Percentiles rank a stretch among this genome's conserved stretches.
phyloP scores from a whole-genome alignment of 37 sponge, comb jelly and placozoan species.

The Beroe forskalii region DNA sequence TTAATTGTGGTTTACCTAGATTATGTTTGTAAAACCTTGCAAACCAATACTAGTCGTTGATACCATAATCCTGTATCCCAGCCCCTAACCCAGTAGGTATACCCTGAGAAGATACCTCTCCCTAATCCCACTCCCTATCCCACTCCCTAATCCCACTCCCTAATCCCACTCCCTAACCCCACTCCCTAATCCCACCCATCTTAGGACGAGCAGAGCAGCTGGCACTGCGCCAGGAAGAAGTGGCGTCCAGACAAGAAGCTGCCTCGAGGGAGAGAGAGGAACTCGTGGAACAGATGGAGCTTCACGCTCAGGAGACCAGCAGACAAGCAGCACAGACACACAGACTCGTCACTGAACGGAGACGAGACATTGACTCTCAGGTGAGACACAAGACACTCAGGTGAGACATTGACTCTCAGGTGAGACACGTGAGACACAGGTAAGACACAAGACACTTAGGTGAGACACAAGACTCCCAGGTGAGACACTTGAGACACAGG shows the following conservation, averaged over 20 bases:
- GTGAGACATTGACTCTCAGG: conserved; percentile 24
- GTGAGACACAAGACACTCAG: not conserved
- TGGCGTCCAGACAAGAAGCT: not conserved
- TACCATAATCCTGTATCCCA: too few species aligned
- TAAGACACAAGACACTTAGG: not conserved
- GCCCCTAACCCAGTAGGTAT: too few species aligned
- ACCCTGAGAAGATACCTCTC: too few species aligned
- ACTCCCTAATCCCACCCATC: too few species aligned
- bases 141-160: too few species aligned
- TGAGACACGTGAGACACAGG: too few species aligned
- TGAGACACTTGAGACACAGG: conserved; percentile 41
- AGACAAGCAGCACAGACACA: not conserved
- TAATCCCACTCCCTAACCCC: too few species aligned
- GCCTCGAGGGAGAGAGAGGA: conserved; percentile 18
- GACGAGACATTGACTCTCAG: conserved; percentile 25
- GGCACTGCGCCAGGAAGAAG: not conserved
- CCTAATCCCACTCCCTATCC: too few species aligned
- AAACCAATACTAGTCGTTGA: too few species aligned
- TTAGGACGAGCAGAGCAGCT: conserved; percentile 28
- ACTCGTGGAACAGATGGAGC: conserved; percentile 14
- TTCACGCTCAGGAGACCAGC: not conserved
- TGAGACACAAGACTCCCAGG: conserved; percentile 8
- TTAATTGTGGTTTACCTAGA: too few species aligned
- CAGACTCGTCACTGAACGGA: not conserved
- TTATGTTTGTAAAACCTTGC: too few species aligned